phyloP scores from a whole-genome alignment of 2,113 vertebrate genomes.

The Rafetus swinhoei region DNA sequence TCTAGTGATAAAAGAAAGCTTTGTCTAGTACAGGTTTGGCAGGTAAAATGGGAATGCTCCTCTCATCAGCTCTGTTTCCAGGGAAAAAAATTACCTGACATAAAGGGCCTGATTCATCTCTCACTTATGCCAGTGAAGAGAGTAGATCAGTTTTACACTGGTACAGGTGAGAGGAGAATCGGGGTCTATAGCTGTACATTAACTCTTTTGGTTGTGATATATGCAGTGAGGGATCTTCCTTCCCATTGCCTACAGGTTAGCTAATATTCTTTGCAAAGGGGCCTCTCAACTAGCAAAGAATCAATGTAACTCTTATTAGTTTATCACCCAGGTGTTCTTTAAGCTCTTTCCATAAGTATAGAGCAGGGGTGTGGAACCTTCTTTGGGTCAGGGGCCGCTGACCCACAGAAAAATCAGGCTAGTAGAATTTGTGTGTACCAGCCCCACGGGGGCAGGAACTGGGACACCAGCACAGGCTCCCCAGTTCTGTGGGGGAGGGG shows the following conservation, averaged over 20 bases:
- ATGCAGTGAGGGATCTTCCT: not conserved
- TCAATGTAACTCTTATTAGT: not conserved
- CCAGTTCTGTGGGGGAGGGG: no score
- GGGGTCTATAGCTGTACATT: not conserved
- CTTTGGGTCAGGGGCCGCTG: no score
- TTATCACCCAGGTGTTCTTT: not conserved
- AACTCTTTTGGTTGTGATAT: not conserved
- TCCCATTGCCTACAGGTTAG: not conserved
- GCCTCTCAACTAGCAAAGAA: not conserved
- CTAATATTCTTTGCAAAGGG: not conserved
- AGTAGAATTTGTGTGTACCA: no score
- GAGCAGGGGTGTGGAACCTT: no score
- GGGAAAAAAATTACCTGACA: not conserved
- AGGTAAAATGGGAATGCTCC: not conserved
- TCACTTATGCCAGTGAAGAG: not conserved
- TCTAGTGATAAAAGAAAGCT: not conserved
- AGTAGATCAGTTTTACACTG: not conserved
- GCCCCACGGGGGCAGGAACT: no score
- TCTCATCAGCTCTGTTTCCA: not conserved
- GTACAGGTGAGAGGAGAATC: not conserved
- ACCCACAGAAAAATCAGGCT: no score
- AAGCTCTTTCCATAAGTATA: not conserved
- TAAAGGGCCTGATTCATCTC: not conserved
- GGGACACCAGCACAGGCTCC: no score
- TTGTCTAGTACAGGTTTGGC: not conserved